Percentiles rank a stretch among this genome's conserved stretches.
Conservation (phyloP, 2,888 invertebrate species). For the Empis stercorea region DNA sequence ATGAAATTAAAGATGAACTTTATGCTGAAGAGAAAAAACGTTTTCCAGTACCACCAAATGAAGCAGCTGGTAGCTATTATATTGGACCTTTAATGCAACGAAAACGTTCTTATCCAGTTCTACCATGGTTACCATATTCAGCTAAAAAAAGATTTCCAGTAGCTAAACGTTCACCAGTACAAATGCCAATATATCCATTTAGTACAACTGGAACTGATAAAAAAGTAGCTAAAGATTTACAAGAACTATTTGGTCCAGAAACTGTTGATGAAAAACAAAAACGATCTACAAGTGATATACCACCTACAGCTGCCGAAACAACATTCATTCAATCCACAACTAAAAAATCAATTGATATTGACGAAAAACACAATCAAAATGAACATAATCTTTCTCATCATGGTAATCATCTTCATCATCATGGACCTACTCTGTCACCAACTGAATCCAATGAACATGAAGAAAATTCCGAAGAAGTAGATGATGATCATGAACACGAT, state of each 20-base stretch:
- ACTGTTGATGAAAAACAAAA: constrained; percentile 41
- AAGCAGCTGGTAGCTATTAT: constrained; percentile 9
- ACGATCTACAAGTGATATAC: constrained; percentile 31
- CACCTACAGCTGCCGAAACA: constrained; percentile 12
- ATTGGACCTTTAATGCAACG: constrained; percentile 27
- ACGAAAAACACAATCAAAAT: constrained; percentile 3
- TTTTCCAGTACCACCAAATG: constrained; percentile 2
- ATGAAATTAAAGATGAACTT: constrained; percentile 26
- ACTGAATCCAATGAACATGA: constrained; percentile 14
- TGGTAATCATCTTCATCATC: constrained; percentile 26
- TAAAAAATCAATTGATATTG: constrained; percentile 8
- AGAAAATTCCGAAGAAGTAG: constrained; percentile 29
- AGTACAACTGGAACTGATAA: constrained; percentile 49
- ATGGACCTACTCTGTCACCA: constrained; percentile 17
- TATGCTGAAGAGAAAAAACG: constrained; percentile 30
- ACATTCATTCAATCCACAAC: constrained; percentile 14
- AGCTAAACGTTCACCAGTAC: constrained; percentile 47
- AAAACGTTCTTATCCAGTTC: constrained; percentile 31
- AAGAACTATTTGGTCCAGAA: constrained; percentile 48
- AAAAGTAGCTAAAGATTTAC: constrained; percentile 53
- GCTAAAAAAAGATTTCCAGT: constrained; percentile 51
- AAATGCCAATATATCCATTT: constrained; percentile 15
- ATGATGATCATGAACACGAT: constrained; percentile 13
- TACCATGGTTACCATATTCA: constrained; percentile 35
- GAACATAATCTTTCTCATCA: constrained; percentile 16